Evolutionary conservation across 1,140 invertebrate genomes (phyloP).

Genomic region (Calosoma granatense): DNA sequence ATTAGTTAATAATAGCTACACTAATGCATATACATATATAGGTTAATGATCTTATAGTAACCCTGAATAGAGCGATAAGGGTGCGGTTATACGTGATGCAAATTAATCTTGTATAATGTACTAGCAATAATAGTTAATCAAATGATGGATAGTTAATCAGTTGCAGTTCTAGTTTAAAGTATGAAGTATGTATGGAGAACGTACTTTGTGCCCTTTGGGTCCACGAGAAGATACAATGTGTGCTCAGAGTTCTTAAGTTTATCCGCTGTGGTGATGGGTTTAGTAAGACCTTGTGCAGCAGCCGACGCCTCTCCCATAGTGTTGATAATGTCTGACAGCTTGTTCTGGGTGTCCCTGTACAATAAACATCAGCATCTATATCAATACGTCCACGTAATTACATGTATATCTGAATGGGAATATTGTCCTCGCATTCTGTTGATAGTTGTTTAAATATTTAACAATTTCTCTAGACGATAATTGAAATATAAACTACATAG

Average conservation of each 20-base stretch:
- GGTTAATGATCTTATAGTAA: too few relatives aligned
- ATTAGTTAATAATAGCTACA: too few relatives aligned
- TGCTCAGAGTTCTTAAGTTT: conserved; percentile 57
- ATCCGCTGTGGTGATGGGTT: conserved; percentile 57
- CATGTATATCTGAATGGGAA: background rate
- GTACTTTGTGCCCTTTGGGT: conserved; percentile 50
- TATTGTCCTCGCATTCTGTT: background rate
- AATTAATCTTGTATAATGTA: too few relatives aligned
- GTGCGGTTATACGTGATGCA: too few relatives aligned
- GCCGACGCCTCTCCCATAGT: conserved; percentile 60
- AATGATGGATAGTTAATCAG: too few relatives aligned
- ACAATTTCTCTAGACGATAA: background rate
- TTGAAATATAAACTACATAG: background rate
- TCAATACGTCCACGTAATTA: background rate
- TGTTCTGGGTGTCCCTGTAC: conserved; percentile 46
- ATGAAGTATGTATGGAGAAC: too few relatives aligned
- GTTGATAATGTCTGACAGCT: conserved; percentile 54
- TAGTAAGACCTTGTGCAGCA: conserved; percentile 59
- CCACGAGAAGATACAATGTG: conserved; percentile 56
- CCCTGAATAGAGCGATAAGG: too few relatives aligned
- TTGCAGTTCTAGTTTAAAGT: too few relatives aligned
- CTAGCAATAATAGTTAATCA: too few relatives aligned
- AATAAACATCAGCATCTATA: conserved; percentile 14
- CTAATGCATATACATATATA: too few relatives aligned
- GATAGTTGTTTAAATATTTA: background rate